Evolutionary conservation across 2,797 vertebrate genomes (phyloP), one percentile per base, ranked within the genome.

Genomic region (Halcyon badia): DNA sequence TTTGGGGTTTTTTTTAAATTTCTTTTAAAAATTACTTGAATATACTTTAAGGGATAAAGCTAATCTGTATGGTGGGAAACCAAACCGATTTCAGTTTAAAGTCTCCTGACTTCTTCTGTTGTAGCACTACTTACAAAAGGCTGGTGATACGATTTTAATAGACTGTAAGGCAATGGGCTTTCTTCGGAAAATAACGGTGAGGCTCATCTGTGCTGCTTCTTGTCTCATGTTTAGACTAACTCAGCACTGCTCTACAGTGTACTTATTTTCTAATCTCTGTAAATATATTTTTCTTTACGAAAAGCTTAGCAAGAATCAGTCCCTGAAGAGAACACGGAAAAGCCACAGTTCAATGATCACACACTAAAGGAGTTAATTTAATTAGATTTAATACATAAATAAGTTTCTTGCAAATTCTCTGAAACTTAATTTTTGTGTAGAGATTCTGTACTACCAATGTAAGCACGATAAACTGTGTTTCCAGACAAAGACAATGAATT

Each of bases 1-100:
- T 21, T 9, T 66, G 18, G 0, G 7, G 6, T 8, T 18, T 0
- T 14, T 62, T 54, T 24, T n/a, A 28, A 14, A 14, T 57, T 76
- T 76, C 31, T 42, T 54, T 14, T 19, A 85, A 61, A 30, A n/a
- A 25, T 10, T 14, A 30, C 3, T 28, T 78, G 17, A 73, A 28
- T 56, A 33, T 71, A 25, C 4, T 44, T 71, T 9, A 52, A 71
- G 78, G 11, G 8, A 28, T 61, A 37, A 68, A 82, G 10, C 1
- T 54, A 66, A 48, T n/a, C 10, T 46, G 80, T 20, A 35, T 30
- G 21, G 5, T 0, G 0, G 20, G 15, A 68, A 77, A 91, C 7
- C 5, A 58, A 62, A 76, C 31, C 24, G 6, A 58, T 31, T 76
- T 37, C 2, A 15, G 57, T 93, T 85, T 83, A 20, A 64, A 58